Evolutionary conservation across 2,888 invertebrate species (phyloP).

Genomic region (Pelosia muscerda): DNA sequence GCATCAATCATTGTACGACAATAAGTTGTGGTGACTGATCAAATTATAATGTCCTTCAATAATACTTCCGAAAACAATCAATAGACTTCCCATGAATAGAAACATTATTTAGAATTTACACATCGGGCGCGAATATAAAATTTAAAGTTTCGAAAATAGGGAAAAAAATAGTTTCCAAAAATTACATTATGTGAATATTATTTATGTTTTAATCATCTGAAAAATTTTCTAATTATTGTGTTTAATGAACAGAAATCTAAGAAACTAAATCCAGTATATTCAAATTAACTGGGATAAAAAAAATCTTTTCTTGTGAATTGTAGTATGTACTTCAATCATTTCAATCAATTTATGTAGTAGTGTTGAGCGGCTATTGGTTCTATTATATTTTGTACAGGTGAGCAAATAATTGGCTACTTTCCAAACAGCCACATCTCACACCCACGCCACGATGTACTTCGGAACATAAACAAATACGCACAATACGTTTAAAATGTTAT

Average conservation of each 20-base stretch:
- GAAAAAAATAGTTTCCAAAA: neutral
- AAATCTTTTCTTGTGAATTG: neutral
- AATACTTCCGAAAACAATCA: constrained; percentile 21
- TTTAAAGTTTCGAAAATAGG: neutral
- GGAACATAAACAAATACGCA: constrained; percentile 72
- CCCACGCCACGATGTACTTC: constrained; percentile 67
- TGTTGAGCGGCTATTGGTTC: constrained; percentile 59
- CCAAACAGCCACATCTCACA: constrained; percentile 72
- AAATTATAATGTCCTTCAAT: constrained; percentile 38
- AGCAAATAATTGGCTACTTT: constrained; percentile 76
- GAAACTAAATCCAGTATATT: neutral
- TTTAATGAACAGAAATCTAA: neutral
- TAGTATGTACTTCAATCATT: neutral
- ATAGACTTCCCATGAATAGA: neutral
- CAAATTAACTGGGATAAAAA: neutral
- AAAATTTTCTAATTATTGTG: neutral
- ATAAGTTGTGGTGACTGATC: constrained; percentile 51
- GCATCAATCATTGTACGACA: constrained; percentile 47
- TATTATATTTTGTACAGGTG: constrained; percentile 75
- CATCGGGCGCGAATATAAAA: neutral
- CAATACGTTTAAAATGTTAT: constrained; percentile 44
- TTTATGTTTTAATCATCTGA: neutral
- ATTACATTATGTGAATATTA: neutral
- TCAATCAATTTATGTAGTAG: constrained; percentile 38
- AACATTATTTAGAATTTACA: constrained; percentile 10